phyloP scores from a whole-genome alignment of 2,797 vertebrate genomes.

The Lagodon rhomboides region DNA sequence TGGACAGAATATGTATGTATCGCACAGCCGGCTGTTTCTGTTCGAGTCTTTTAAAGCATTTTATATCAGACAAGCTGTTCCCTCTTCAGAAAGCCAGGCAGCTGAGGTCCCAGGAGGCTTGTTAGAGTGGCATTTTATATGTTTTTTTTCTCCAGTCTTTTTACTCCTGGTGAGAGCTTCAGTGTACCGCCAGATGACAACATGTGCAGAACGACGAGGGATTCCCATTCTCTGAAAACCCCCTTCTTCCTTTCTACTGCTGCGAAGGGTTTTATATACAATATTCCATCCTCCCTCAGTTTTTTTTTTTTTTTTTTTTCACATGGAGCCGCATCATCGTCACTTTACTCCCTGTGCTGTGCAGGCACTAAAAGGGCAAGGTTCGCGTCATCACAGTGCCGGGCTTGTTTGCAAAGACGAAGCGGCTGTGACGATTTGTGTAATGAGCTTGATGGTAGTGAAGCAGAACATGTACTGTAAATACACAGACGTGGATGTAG shows the following conservation, averaged over 20 bases:
- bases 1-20: conserved; percentile 41
- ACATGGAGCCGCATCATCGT: conserved; percentile 24
- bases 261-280: conserved; percentile 18
- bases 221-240: conserved; percentile 64
- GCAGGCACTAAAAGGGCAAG: conserved; percentile 47
- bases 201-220: conserved; percentile 52
- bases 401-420: conserved; percentile 64
- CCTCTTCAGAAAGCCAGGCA: conserved; percentile 63
- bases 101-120: conserved; percentile 74
- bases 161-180: conserved; percentile 59
- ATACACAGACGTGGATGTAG: conserved; percentile 49
- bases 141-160: conserved; percentile 45
- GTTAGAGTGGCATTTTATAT: conserved; percentile 77
- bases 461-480: conserved; percentile 69
- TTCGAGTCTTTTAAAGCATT: conserved; percentile 64
- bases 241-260: conserved; percentile 22
- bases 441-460: conserved; percentile 61
- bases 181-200: conserved; percentile 56
- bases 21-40: conserved; percentile 50
- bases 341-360: conserved; percentile 13
- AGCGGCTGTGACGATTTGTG: conserved; percentile 53
- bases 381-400: conserved; percentile 45
- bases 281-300: not conserved
- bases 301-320: conserved; percentile 26
- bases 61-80: conserved; percentile 76